A percentile compares a stretch with the other conserved stretches of the same genome.
Evolutionary conservation across 1,140 invertebrate species (phyloP).

Genomic region (Druon quercuslanigerum): DNA sequence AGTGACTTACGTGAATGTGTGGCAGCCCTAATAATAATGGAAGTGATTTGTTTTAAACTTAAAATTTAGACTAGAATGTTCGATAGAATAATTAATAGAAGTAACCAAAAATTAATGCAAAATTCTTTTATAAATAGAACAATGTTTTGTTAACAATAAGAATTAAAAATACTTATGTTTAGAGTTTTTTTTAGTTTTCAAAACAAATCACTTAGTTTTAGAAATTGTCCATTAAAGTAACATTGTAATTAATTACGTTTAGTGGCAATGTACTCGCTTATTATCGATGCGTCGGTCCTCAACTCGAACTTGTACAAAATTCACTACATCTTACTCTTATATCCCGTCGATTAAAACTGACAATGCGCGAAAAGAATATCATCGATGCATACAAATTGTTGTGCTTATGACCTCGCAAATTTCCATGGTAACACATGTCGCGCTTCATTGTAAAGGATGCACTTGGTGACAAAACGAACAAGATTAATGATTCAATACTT

Average conservation of each 20-base stretch:
- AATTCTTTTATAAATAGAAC: no score
- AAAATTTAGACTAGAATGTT: no score
- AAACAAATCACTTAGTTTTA: constrained; percentile 2
- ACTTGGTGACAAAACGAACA: no score
- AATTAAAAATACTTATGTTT: neutral
- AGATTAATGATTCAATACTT: no score
- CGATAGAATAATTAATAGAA: no score
- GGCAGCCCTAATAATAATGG: no score
- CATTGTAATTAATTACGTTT: constrained; percentile 27
- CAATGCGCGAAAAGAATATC: constrained; percentile 20
- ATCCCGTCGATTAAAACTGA: constrained; percentile 22
- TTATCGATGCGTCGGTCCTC: constrained; percentile 3
- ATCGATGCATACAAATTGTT: constrained; percentile 20
- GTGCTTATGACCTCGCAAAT: constrained; percentile 15
- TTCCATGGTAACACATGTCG: constrained; percentile 19
- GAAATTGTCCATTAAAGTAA: neutral
- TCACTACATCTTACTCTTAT: constrained; percentile 17
- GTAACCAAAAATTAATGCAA: no score
- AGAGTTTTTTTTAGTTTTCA: neutral
- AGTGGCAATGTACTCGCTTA: neutral
- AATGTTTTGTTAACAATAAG: neutral
- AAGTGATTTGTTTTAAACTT: no score
- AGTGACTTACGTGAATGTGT: no score
- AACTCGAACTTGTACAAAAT: neutral
- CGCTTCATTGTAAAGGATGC: neutral